Base-by-base conservation (phyloP, 1,140 invertebrate genomes). In the Bradysia coprophila region DNA sequence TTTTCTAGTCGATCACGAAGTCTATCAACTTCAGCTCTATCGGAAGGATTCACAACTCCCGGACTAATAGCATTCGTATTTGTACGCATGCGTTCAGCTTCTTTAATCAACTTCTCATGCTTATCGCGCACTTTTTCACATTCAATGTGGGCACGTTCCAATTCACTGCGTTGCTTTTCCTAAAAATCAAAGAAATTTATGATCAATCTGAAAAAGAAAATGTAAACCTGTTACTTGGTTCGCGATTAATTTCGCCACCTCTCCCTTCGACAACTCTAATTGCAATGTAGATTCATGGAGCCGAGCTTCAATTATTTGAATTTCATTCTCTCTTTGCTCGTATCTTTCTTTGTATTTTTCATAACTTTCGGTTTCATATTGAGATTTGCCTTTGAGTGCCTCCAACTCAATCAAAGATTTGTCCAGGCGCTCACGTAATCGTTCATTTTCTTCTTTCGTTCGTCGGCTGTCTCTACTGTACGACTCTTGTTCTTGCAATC, bases 1-100 rank as follows among this genome's bases (percentile, higher is more conserved):
- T 90, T 91, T 50, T 91, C 85, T 39, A 88, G 61, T 61, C 84
- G 85, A 46, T 90, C 85, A 51, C 83, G 73, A 43, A 87, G 60
- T 46, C 84, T 71, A 56, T 90, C 84, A 23, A 89, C 73, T 61
- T 92, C 86, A 38, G 56, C 52, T 32, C 55, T 51, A 41, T 76
- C 72, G 46, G 61, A 63, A 21, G 64, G 63, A 45, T 58, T 70
- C 11, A 18, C 21, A 11, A 21, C 38, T 42, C 56, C 58, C 38
- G 57, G 56, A 41, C 55, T 55, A 6, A 39, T 39, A 48, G 54
- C 56, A 49, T 57, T 56, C 48, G 54, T 40, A 51, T 47, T 41
- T 52, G 53, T 45, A 52, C 57, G 48, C 54, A 51, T 50, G 47
- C 59, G 55, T 55, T 57, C 62, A 45, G 54, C 61, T 52, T 56